Evolutionary conservation across 2,797 vertebrate genomes (phyloP).

Genomic region (Enteromius unitaeniatus): DNA sequence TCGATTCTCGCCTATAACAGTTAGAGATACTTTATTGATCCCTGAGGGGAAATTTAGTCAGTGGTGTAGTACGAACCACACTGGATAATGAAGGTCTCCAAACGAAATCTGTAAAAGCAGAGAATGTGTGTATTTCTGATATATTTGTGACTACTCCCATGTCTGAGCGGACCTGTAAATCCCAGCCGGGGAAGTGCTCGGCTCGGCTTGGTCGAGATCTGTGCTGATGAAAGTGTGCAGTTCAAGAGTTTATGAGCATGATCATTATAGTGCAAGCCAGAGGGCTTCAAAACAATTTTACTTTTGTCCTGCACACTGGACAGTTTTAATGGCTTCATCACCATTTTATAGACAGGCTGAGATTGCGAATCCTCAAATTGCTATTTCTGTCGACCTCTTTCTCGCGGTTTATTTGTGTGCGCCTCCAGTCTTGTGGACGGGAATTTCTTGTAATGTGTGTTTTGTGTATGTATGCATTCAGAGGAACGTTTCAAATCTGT

Average conservation of each 20-base stretch:
- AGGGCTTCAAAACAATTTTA: conserved; percentile 39
- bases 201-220: conserved; percentile 14
- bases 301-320: conserved; percentile 27
- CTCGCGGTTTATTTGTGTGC: conserved; percentile 10
- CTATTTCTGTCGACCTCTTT: conserved; percentile 30
- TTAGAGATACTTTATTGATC: conserved; percentile 42
- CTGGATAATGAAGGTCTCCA: conserved; percentile 35
- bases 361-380: conserved; percentile 34
- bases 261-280: conserved; percentile 38
- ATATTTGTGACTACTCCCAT: background rate
- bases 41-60: conserved; percentile 31
- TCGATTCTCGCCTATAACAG: conserved; percentile 19
- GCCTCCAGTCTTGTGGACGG: conserved; percentile 12
- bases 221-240: conserved; percentile 20
- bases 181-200: background rate
- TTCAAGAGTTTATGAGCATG: conserved; percentile 35
- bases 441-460: background rate
- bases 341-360: conserved; percentile 36
- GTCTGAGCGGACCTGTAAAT: conserved; percentile 26
- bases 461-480: conserved; percentile 2
- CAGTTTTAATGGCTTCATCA: conserved; percentile 41
- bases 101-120: conserved; percentile 33
- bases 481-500: background rate
- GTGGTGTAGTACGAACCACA: background rate
- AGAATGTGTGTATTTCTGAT: conserved; percentile 32